Conservation (phyloP, 2,888 invertebrate species). For the Clepsis dumicolana region DNA sequence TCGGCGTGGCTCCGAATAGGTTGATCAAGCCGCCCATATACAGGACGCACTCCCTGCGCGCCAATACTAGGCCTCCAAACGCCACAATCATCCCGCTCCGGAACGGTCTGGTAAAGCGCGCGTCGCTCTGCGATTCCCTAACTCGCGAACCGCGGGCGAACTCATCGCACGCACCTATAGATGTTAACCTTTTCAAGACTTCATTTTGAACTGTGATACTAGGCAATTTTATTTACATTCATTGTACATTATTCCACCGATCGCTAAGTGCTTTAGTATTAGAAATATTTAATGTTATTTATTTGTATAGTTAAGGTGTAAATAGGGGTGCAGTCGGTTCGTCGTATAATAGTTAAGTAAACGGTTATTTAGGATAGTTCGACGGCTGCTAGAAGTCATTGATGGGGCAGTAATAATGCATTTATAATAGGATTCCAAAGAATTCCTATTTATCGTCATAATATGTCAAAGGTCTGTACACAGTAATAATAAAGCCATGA, state of each 20-base stretch:
- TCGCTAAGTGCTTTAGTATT: conserved; percentile 56
- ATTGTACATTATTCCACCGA: conserved; percentile 75
- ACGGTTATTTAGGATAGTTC: conserved; percentile 49
- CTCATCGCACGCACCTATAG: conserved; percentile 51
- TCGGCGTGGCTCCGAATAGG: conserved; percentile 74
- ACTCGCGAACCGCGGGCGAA: conserved; percentile 50
- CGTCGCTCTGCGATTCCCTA: conserved; percentile 70
- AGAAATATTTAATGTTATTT: conserved; percentile 72
- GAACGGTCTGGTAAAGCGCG: conserved; percentile 70
- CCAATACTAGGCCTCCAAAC: conserved; percentile 68
- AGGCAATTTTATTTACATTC: conserved; percentile 53
- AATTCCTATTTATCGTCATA: conserved; percentile 60
- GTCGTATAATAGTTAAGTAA: conserved; percentile 71
- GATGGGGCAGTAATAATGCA: conserved; percentile 64
- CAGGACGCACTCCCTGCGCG: conserved; percentile 70
- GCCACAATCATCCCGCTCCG: conserved; percentile 78
- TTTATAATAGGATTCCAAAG: conserved; percentile 63
- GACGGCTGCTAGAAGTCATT: conserved; percentile 49
- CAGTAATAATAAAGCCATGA: conserved; percentile 24
- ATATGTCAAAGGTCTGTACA: conserved; percentile 43
- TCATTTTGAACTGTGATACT: conserved; percentile 82
- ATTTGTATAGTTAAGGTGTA: conserved; percentile 71
- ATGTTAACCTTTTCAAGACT: conserved; percentile 75
- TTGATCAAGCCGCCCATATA: conserved; percentile 68
- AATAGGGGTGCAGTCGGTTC: conserved; percentile 62